Base-by-base conservation (phyloP, 64 coral and sea anemone species). In the Dendronephthya gigantea region DNA sequence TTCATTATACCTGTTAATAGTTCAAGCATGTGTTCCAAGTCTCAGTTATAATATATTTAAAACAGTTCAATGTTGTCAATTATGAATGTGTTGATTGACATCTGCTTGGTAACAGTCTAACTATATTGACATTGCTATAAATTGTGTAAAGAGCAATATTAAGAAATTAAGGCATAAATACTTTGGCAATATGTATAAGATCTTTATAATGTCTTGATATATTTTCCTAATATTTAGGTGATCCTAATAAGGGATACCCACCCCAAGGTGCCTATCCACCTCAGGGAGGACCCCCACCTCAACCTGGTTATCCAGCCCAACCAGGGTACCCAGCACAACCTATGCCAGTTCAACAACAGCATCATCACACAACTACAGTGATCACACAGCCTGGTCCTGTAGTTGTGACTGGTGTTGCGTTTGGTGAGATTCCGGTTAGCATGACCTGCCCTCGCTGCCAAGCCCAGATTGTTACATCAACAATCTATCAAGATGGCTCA, bases 361-460 rank as follows among this genome's bases (percentile, higher is more conserved):
- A 34, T 16, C 7, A 34, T 36, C 3, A 3, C 2, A 79, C 72
- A 34, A 79, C 72, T 16, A 79, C 72, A 33, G 72, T 79, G 22
- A 39, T 79, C 14, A 34, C 30, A 79, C 72, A 34, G 30, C 32
- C 36, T 9, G 72, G 72, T 15, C 72, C 72, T 36, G 72, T 79
- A 9, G 22, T 79, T 16, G 30, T 36, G 32, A 79, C 72, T 19
- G 36, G 36, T 8, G 72, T 29, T 4, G 36, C 36, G 9, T 98
- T 90, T 83, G 89, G 95, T 4, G 95, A 98, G 30, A 69, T 75
- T 22, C 95, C 95, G 6, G 51, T 98, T 1, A 98, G 95, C 52
- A 98, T 98, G 95, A 90, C 91, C 15, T 98, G 95, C 83, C 92
- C 95, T 0, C 88, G 89, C 15, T 98, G 95, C 84, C 95, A 98